These are phyloP conservation scores for Girardinichthys multiradiatus DNA, from an alignment of 2,113 vertebrate genomes.

Conservation along the genomic window DNA sequence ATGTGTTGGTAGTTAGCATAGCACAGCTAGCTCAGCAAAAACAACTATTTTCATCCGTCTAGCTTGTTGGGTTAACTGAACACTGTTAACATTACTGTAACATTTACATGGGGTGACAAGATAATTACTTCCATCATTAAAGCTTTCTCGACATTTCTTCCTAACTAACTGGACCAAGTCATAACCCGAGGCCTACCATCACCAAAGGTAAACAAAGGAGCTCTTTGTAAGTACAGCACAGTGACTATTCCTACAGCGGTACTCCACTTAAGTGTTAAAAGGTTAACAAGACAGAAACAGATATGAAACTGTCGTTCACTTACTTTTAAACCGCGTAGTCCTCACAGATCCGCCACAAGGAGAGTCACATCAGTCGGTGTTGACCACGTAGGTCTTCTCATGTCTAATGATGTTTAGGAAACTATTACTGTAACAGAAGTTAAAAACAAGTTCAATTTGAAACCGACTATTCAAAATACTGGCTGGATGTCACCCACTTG, in stretches of 20 bases:
- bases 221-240: background rate
- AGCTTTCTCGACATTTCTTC: background rate
- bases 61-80: background rate
- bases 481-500: background rate
- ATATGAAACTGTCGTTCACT: background rate
- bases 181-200: constrained; percentile 57
- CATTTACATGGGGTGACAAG: background rate
- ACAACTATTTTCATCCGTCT: background rate
- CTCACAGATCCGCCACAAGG: background rate
- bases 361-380: background rate
- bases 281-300: background rate
- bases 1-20: background rate
- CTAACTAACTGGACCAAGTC: constrained; percentile 58
- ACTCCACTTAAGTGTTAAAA: background rate
- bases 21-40: background rate
- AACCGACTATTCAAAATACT: background rate
- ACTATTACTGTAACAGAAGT: background rate
- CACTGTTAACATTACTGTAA: background rate
- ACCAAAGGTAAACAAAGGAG: background rate
- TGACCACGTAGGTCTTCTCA: background rate
- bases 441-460: background rate
- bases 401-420: background rate
- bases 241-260: background rate
- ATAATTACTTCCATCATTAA: background rate
- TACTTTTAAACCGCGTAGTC: constrained; percentile 15